Evolutionary conservation across 2,797 vertebrate genomes (phyloP), one percentile per base, ranked within the genome.

Genomic region (Pseudopleuronectes americanus): DNA sequence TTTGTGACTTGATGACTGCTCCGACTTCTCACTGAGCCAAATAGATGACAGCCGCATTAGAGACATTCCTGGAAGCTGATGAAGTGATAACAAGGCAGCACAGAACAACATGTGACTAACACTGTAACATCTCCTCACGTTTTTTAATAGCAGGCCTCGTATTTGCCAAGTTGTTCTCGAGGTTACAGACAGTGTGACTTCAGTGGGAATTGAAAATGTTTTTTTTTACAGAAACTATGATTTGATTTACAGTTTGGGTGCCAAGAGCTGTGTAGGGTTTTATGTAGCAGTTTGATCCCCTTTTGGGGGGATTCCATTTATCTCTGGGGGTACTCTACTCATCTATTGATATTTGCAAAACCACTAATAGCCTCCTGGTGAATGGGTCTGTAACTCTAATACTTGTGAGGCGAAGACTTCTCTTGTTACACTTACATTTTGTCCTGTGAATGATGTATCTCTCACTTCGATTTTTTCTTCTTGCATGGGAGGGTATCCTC

Each of bases 401-500:
- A 9, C 31, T 33, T 33, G 31, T 60, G 28, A 56, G 36, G 47
- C 68, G 4, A 4, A 57, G n/a, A 14, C 28, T 33, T 24, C 23
- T 56, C n/a, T 53, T 31, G 36, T 41, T 64, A 57, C 47, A 51
- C 12, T 26, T 47, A 0, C 55, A 28, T 33, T 58, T 28, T 16
- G 38, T 41, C 14, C 14, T 53, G 16, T 64, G 31, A 64, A 17
- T 13, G 13, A 26, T 10, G 8, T 21, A 28, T 71, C 54, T 26
- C 21, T 53, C 43, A 31, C 24, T 72, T 43, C 58, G 24, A 28
- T 41, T 13, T 4, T 66, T 71, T 68, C 41, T 65, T 68, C 22
- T 24, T 10, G 26, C 26, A 26, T 26, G 0, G 9, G 10, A 0
- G 8, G 31, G 8, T 33, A 3, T 33, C 31, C 31, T 33, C 31